Conservation (phyloP, 2,888 invertebrate species). For the Antheraea assamensis region DNA sequence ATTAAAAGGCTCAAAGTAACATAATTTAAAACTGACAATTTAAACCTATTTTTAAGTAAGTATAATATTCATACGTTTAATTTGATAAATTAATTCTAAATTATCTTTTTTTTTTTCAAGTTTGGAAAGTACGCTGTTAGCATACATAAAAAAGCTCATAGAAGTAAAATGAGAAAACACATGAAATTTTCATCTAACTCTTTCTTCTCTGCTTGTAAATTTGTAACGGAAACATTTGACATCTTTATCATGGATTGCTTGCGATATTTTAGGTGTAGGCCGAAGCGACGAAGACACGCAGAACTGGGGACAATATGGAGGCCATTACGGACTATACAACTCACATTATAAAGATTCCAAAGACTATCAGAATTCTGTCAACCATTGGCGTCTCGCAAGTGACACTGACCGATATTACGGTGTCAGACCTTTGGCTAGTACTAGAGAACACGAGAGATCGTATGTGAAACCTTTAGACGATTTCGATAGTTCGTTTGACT, state of each 20-base stretch:
- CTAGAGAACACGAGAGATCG: slow-evolving; percentile 23
- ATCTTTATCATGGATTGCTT: neutral
- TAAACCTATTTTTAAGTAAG: no score
- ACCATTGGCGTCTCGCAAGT: slow-evolving; percentile 79
- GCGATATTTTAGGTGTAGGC: slow-evolving; percentile 45
- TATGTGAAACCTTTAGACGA: slow-evolving; percentile 34
- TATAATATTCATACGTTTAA: no score
- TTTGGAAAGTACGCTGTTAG: no score
- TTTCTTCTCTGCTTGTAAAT: neutral
- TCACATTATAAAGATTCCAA: slow-evolving; percentile 66
- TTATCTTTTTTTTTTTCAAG: no score
- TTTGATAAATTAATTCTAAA: no score
- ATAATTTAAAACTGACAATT: no score
- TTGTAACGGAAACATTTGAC: neutral
- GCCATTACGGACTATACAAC: slow-evolving; percentile 75
- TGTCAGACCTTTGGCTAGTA: slow-evolving; percentile 46
- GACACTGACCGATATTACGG: slow-evolving; percentile 59
- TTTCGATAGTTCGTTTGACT: slow-evolving; percentile 53
- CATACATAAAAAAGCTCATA: no score
- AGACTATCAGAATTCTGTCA: slow-evolving; percentile 69
- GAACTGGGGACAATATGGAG: slow-evolving; percentile 84
- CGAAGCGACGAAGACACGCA: slow-evolving; percentile 65
- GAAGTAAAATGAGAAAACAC: no score
- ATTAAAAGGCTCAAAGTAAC: no score
- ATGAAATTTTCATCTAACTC: no score